Conservation (phyloP, 2,113 vertebrate species). For the Stegostoma tigrinum region DNA sequence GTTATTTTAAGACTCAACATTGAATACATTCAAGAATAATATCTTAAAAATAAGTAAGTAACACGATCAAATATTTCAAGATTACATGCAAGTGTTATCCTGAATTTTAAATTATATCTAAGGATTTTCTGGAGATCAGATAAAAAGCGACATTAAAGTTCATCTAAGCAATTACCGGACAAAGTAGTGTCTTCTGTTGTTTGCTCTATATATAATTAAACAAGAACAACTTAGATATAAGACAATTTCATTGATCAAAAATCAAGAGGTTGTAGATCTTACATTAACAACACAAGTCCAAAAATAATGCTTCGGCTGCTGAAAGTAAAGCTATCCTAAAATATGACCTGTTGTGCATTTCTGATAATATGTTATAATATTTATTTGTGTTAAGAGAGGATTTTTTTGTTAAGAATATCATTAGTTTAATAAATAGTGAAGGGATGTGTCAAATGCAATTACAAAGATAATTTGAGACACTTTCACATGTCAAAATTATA, state of each 20-base stretch:
- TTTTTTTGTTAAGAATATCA: not conserved
- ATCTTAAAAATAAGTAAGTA: slow-evolving; percentile 44
- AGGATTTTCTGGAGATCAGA: not conserved
- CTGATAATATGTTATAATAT: not conserved
- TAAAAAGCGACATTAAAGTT: not conserved
- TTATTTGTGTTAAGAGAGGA: not conserved
- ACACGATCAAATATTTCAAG: not conserved
- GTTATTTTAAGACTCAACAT: slow-evolving; percentile 64
- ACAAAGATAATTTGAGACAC: not conserved
- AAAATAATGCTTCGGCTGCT: not conserved
- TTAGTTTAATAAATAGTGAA: not conserved
- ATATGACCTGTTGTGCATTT: not conserved
- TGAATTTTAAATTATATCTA: not conserved
- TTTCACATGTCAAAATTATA: not conserved
- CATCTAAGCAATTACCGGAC: not conserved
- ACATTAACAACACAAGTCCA: not conserved
- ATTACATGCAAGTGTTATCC: not conserved
- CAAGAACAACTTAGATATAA: not conserved
- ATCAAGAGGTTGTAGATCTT: not conserved
- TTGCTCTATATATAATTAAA: not conserved
- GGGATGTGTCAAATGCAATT: not conserved
- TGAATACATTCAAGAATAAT: slow-evolving; percentile 55
- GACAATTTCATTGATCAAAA: not conserved
- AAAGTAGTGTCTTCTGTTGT: not conserved
- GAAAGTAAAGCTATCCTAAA: not conserved